Base-by-base conservation (phyloP, 1,140 invertebrate species). In the Saccostrea echinata region DNA sequence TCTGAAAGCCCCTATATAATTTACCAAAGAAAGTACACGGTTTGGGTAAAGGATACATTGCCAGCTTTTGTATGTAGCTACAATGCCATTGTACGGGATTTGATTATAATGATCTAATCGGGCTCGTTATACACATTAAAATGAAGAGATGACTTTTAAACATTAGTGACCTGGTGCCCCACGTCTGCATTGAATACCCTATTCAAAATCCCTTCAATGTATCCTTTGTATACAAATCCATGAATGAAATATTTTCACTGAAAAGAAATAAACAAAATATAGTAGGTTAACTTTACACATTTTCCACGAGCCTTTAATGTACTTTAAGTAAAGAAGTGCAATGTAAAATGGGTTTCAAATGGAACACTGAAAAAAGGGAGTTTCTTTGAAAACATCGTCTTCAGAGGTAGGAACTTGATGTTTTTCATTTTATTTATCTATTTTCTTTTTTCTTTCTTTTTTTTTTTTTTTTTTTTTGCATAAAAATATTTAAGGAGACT, bases 61-160 rank as follows among this genome's bases (percentile, higher is more conserved):
- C 27, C 24, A 30, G 68, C 68, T 76, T 76, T 76, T 76, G 68
- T 76, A 76, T 76, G 68, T 76, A 30, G 68, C 27, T 76, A 76
- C 68, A 76, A 76, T 76, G 27, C 24, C 68, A 76, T 76, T 76
- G 68, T 76, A 76, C 68, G 68, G 68, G 68, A 76, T 76, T 76
- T 76, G 68, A 76, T 76, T 76, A 76, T 76, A 76, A 76, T 76
- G 68, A 76, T 76, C 68, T 76, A 76, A 76, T 76, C 68, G 68
- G 68, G 68, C 68, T 76, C 68, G 68, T 76, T 76, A 76, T 76
- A 76, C 68, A 76, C 68, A 76, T 76, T 76, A 76, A 76, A 76
- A 76, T 76, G 68, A 76, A 76, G 68, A 76, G 68, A 76, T 76
- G 68, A 76, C 68, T 76, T 71, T 76, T 76, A 76, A 76, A 76